Percentiles rank a stretch among this genome's conserved stretches.
These are phyloP conservation scores for Plecotus auritus DNA, from an alignment of 2,113 vertebrate species.

Conservation along the genomic window DNA sequence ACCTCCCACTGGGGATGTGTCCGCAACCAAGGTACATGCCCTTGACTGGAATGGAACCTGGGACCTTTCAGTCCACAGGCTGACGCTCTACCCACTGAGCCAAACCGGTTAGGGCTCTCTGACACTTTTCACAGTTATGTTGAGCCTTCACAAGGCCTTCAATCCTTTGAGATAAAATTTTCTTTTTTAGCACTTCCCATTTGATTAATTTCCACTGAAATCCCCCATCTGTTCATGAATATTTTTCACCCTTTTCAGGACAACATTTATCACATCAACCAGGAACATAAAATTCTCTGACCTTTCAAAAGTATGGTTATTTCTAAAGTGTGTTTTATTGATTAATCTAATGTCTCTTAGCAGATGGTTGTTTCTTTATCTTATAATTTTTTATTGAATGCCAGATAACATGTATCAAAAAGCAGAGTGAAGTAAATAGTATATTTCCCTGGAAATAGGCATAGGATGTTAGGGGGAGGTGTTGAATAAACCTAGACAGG, in stretches of 20 bases:
- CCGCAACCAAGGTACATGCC: too few species aligned
- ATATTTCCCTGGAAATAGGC: neutral
- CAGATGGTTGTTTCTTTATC: neutral
- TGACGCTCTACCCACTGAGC: too few species aligned
- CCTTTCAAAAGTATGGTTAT: neutral
- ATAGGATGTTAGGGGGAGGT: neutral
- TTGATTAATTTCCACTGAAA: neutral
- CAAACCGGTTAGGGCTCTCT: too few species aligned
- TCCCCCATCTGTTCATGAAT: neutral
- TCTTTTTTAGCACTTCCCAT: neutral
- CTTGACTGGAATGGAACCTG: too few species aligned
- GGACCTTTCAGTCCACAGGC: too few species aligned
- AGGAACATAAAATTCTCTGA: neutral
- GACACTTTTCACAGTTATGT: neutral
- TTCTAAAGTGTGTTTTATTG: neutral
- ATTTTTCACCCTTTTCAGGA: neutral
- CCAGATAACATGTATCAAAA: neutral
- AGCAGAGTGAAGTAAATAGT: neutral
- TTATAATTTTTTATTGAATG: neutral
- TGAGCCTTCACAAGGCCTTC: neutral
- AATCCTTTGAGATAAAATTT: neutral
- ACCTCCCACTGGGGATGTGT: too few species aligned
- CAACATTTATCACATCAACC: neutral
- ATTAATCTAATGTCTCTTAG: neutral
- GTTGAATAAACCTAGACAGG: neutral